Base-by-base conservation (phyloP, 2,888 invertebrate genomes). In the Agrilus cyanescens region DNA sequence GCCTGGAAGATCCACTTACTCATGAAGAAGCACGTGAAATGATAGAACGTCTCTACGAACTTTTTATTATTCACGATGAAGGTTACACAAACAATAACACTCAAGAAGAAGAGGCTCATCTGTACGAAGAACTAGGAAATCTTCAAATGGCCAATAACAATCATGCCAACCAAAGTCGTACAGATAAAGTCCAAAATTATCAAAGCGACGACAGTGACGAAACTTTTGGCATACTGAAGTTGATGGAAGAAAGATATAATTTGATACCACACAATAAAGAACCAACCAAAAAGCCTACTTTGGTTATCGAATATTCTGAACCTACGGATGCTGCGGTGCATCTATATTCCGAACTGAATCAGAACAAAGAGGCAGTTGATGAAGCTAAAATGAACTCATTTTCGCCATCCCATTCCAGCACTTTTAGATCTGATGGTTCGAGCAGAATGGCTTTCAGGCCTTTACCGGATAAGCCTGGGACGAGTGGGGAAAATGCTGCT, bases 31-130 rank as follows among this genome's bases (percentile, higher is more conserved):
- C 85, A 2, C 70, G 81, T 32, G 82, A 83, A 62, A 80, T 82
- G 70, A 85, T 85, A 46, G 83, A 85, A 57, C 79, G 82, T 54
- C 66, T 84, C 5, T 84, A 84, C 55, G 83, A 82, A 60, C 71
- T 82, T 40, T 80, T 83, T 37, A 81, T 82, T 58, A 75, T 81
- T 3, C 80, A 81, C 55, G 80, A 82, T 53, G 76, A 72, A 48
- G 76, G 76, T 52, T 76, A 76, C 52, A 74, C 75, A 48, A 74
- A 74, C 50, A 67, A 71, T 46, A 68, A 70, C 47, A 60, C 67
- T 48, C 61, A 62, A 53, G 63, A 65, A 10, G 65, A 67, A 48
- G 65, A 67, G 47, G 60, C 62, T 33, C 67, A 68, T 51, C 49
- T 68, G 20, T 68, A 68, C 45, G 68, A 68, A 53, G 68, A 68